phyloP scores from a whole-genome alignment of 2,113 vertebrate genomes.

The Anoura caudifer region DNA sequence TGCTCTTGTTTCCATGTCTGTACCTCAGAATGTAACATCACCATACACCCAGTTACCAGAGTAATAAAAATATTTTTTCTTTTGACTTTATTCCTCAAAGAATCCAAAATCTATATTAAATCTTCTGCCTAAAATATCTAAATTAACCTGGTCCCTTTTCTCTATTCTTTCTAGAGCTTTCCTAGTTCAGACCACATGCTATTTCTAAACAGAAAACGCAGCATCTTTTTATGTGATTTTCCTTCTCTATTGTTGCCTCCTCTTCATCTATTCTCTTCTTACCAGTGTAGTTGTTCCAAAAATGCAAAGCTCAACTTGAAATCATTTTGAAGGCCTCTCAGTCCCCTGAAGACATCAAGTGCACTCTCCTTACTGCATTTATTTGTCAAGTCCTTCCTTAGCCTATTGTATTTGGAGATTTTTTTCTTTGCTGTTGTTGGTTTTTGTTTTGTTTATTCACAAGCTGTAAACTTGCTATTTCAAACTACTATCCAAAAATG shows the following conservation, averaged over 20 bases:
- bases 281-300: not conserved
- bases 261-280: not conserved
- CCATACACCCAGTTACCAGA: not conserved
- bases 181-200: not conserved
- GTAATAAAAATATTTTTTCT: not conserved
- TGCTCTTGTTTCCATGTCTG: not conserved
- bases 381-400: not conserved
- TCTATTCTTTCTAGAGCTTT: not conserved
- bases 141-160: not conserved
- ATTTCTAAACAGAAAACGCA: not conserved
- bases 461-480: not conserved
- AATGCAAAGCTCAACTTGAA: not conserved
- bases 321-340: not conserved
- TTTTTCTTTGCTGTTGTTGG: not conserved
- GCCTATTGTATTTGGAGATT: not conserved
- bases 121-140: not conserved
- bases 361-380: not conserved
- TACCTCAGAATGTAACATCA: not conserved
- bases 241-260: rapidly evolving
- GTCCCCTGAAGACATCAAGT: not conserved
- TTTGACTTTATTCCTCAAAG: not conserved
- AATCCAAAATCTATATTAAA: not conserved
- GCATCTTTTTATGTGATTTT: not conserved
- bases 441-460: not conserved
- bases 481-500: not conserved